Conservation (phyloP, 2,113 vertebrate species). For the Aldabrachelys gigantea region DNA sequence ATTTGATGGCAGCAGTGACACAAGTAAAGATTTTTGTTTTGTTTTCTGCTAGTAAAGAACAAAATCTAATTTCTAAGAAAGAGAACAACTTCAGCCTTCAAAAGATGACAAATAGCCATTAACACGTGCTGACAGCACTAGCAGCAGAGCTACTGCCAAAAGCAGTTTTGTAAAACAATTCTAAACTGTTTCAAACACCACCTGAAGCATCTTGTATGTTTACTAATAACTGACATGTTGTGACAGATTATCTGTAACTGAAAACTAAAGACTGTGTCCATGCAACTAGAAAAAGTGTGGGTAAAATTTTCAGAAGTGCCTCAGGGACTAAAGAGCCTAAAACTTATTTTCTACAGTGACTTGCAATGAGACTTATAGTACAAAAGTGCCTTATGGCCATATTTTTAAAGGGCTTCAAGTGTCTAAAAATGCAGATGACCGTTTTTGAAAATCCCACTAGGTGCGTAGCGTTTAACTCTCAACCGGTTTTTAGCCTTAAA, state of each 20-base stretch:
- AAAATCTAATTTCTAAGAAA: background rate
- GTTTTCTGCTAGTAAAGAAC: background rate
- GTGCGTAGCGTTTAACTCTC: no score
- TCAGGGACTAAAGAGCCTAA: background rate
- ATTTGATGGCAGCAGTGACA: background rate
- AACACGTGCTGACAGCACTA: background rate
- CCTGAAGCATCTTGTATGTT: background rate
- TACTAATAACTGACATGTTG: background rate
- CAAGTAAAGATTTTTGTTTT: background rate
- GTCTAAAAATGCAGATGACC: no score
- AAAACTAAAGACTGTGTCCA: background rate
- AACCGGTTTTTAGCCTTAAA: no score
- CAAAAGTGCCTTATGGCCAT: no score
- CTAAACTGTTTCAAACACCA: background rate
- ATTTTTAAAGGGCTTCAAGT: no score
- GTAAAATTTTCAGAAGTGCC: background rate
- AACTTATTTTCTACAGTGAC: background rate
- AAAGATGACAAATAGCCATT: background rate
- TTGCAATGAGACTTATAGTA: background rate
- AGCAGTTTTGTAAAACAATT: background rate
- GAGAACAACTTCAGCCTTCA: background rate
- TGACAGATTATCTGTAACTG: background rate
- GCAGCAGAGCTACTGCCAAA: background rate
- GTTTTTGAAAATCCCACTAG: no score
- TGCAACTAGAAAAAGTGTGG: background rate